Conservation (phyloP, 2,888 invertebrate genomes). For the Caenorhabditis sp. region DNA sequence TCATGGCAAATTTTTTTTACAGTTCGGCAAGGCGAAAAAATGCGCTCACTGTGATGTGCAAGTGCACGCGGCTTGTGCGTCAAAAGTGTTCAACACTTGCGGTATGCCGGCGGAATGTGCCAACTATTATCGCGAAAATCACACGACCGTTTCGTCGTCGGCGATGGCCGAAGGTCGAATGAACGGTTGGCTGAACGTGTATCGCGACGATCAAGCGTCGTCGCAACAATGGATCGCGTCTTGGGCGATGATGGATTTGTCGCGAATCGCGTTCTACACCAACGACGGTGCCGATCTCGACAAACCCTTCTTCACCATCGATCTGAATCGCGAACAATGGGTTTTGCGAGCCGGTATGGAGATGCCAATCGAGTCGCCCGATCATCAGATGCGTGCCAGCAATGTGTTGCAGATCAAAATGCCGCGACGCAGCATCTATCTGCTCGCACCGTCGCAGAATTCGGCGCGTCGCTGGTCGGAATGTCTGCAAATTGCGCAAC, state of each 20-base stretch:
- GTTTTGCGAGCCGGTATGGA: constrained; percentile 40
- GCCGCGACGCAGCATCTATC: constrained; percentile 38
- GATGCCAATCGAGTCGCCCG: constrained; percentile 31
- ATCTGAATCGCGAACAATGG: constrained; percentile 61
- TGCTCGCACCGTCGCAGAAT: constrained; percentile 41
- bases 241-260: constrained; percentile 52
- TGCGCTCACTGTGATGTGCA: constrained; percentile 43
- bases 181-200: constrained; percentile 57
- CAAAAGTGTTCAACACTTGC: constrained; percentile 47
- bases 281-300: constrained; percentile 52
- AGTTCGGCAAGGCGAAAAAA: constrained; percentile 36
- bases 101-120: constrained; percentile 47
- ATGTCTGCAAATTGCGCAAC: constrained; percentile 42
- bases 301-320: constrained; percentile 45
- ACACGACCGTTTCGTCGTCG: constrained; percentile 11
- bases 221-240: constrained; percentile 41
- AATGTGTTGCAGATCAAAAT: constrained; percentile 63
- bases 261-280: constrained; percentile 53
- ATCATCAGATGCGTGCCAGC: constrained; percentile 25
- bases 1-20: constrained; percentile 2
- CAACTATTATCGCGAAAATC: constrained; percentile 41
- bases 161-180: constrained; percentile 34
- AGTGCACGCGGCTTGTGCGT: constrained; percentile 38
- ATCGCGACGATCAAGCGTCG: constrained; percentile 36
- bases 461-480: constrained; percentile 45